These are phyloP conservation scores for Cynaeus angustus DNA, from an alignment of 2,888 invertebrate genomes.

Conservation along the genomic window DNA sequence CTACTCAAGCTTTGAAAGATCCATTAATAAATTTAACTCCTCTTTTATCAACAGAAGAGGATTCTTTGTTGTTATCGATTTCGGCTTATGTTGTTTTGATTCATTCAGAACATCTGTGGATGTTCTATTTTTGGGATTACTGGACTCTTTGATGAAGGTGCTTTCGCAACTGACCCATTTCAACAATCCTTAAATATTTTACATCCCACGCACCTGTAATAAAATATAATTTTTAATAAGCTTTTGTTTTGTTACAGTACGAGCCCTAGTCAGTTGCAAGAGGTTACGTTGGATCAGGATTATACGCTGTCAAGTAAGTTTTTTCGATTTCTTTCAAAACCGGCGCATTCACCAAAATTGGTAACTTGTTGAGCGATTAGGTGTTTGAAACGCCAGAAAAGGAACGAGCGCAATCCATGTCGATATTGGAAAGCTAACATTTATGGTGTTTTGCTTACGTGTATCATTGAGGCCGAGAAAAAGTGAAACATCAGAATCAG, in stretches of 20 bases:
- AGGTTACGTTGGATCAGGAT: constrained; percentile 78
- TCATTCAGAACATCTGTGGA: constrained; percentile 30
- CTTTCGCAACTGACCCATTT: constrained; percentile 43
- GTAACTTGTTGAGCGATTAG: neutral
- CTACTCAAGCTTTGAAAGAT: constrained; percentile 17
- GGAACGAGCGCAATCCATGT: too few relatives aligned
- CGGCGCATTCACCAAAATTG: constrained; percentile 29
- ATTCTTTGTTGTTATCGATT: constrained; percentile 18
- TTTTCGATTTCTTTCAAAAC: neutral
- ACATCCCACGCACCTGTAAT: constrained; percentile 23
- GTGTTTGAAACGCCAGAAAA: too few relatives aligned
- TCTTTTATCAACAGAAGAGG: constrained; percentile 13
- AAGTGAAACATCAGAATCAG: too few relatives aligned
- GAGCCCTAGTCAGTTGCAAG: constrained; percentile 81
- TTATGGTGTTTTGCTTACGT: too few relatives aligned
- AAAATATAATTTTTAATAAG: constrained; percentile 9
- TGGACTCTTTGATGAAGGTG: constrained; percentile 27
- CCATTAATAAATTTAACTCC: constrained; percentile 29
- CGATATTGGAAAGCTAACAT: too few relatives aligned
- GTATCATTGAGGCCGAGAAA: too few relatives aligned
- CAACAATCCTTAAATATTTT: constrained; percentile 10
- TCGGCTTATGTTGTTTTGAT: constrained; percentile 28
- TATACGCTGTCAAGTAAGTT: constrained; percentile 70
- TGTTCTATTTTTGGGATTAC: constrained; percentile 29
- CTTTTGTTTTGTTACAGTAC: constrained; percentile 74